phyloP scores from a whole-genome alignment of 2,113 vertebrate species.

The Ailuropoda melanoleuca region DNA sequence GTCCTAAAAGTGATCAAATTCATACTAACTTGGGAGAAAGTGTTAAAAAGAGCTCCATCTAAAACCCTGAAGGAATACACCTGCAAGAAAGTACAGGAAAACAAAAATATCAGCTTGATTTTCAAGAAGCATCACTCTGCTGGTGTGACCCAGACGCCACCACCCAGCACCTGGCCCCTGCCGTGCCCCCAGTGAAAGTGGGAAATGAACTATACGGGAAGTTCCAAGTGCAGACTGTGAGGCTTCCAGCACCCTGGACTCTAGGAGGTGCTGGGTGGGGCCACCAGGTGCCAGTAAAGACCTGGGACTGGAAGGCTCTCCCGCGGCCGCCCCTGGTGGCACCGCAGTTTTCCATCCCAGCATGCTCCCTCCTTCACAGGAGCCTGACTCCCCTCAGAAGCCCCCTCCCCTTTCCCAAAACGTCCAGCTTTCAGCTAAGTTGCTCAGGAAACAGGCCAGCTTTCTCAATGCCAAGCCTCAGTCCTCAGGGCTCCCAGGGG shows the following conservation, averaged over 20 bases:
- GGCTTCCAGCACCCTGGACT: background rate
- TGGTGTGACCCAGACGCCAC: background rate
- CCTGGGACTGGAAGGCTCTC: background rate
- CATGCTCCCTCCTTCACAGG: background rate
- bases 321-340: background rate
- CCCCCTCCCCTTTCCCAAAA: background rate
- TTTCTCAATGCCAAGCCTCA: background rate
- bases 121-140: background rate
- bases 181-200: background rate
- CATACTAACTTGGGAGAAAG: background rate
- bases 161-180: background rate
- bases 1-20: background rate
- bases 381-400: background rate
- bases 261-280: background rate
- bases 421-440: background rate
- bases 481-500: constrained; percentile 17
- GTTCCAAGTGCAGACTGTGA: background rate
- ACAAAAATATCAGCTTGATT: background rate
- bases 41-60: background rate
- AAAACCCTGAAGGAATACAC: background rate
- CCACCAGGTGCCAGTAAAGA: background rate
- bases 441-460: background rate
- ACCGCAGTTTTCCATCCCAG: background rate
- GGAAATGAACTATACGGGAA: background rate
- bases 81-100: background rate